phyloP scores from a whole-genome alignment of 2,888 invertebrate species.

The Achlya flavicornis region DNA sequence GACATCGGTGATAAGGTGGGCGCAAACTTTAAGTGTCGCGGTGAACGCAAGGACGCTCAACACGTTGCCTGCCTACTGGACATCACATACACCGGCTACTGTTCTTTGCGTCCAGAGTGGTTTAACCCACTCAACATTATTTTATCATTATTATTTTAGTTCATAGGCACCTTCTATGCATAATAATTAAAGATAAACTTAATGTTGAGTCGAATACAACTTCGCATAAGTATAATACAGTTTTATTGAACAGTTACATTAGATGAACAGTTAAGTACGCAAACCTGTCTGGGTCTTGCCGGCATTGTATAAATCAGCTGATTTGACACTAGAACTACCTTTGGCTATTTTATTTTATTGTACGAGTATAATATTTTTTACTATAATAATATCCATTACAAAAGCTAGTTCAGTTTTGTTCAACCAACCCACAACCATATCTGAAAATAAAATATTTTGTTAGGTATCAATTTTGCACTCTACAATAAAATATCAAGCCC shows the following conservation, averaged over 20 bases:
- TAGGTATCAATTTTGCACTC: too few species aligned
- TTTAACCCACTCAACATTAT: constrained; percentile 34
- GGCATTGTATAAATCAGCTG: constrained; percentile 50
- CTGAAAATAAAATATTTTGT: too few species aligned
- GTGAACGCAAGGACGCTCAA: constrained; percentile 78
- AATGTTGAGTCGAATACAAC: constrained; percentile 24
- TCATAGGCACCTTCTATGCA: constrained; percentile 30
- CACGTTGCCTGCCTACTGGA: constrained; percentile 45
- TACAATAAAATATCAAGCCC: too few species aligned
- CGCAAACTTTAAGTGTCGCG: constrained; percentile 53
- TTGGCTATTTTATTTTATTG: too few species aligned
- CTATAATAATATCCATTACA: too few species aligned
- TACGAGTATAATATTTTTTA: too few species aligned
- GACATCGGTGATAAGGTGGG: constrained; percentile 76
- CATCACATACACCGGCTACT: constrained; percentile 38
- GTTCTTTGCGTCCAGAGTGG: constrained; percentile 29
- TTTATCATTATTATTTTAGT: constrained; percentile 29
- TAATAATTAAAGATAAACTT: constrained; percentile 11
- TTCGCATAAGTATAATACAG: constrained; percentile 30
- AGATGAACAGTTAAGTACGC: constrained; percentile 40
- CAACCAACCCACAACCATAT: too few species aligned
- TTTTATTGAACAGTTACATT: constrained; percentile 34
- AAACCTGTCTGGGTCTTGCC: constrained; percentile 37
- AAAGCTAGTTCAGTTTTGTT: too few species aligned
- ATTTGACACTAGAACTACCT: constrained; percentile 24